These are phyloP conservation scores for Lutraria rhynchaena DNA, from an alignment of 1,140 invertebrate genomes.

Conservation along the genomic window DNA sequence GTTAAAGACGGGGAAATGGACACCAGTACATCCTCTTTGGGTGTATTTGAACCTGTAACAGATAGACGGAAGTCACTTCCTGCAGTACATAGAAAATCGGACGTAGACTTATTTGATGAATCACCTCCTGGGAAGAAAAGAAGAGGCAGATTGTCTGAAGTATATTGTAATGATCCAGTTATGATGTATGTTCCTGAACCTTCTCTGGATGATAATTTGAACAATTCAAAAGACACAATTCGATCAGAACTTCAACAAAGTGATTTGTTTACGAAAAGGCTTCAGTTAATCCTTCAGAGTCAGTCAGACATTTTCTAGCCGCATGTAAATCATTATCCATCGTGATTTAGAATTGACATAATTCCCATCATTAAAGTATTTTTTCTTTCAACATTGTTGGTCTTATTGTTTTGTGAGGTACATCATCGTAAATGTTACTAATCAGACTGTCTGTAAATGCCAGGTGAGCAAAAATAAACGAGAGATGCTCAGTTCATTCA, in stretches of 20 bases:
- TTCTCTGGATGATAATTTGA: constrained; percentile 19
- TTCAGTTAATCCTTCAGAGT: constrained; percentile 4
- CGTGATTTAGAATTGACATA: no score
- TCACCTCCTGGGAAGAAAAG: constrained; percentile 42
- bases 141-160: constrained; percentile 33
- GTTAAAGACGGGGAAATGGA: constrained; percentile 16
- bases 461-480: no score
- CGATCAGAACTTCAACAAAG: constrained; percentile 14
- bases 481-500: no score
- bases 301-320: background rate
- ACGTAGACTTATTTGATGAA: constrained; percentile 27
- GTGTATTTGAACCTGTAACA: constrained; percentile 1
- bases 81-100: constrained; percentile 10
- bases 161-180: constrained; percentile 43
- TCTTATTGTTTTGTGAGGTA: no score
- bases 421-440: no score
- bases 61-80: background rate
- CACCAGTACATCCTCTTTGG: background rate
- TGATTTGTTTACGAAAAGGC: constrained; percentile 54
- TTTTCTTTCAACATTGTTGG: no score
- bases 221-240: constrained; percentile 11
- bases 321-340: no score
- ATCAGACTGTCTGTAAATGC: no score
- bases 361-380: no score
- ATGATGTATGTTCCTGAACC: constrained; percentile 52